Evolutionary conservation across 2,888 invertebrate species (phyloP), one percentile per base, ranked within the genome.

Genomic region (Sinopyrophorus schimmeli): DNA sequence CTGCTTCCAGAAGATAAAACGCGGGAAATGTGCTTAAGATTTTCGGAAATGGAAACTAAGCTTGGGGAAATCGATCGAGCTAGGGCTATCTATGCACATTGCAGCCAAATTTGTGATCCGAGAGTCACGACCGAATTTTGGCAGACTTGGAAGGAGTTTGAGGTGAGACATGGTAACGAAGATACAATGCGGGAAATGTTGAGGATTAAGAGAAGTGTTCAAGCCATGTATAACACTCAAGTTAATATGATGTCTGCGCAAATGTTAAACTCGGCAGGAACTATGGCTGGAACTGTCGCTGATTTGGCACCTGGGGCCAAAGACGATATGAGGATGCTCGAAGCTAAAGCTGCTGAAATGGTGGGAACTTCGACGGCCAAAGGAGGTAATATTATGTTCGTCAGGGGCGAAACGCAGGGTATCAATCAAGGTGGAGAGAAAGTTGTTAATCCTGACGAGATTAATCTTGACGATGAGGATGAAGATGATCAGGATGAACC

Each of bases 81-180:
- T 0, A 77, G 99, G 56, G 96, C 96, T 1, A 90, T 99, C 64
- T 99, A 98, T 71, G 90, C 92, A 0, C 97, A 99, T 73, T 97
- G 97, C 68, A 95, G 97, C 63, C 98, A 99, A 79, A 93, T 98
- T 74, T 98, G 97, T 74, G 99, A 99, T 79, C 99, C 99, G 1
- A 83, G 99, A 69, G 95, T 96, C 5, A 92, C 94, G 3, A 83
- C 84, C 0, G 88, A 91, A 44, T 99, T 99, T 74, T 99, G 99
- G 98, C 91, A 93, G 68, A 91, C 92, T 1, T 99, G 99, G 99
- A 96, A 97, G 72, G 96, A 98, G 66, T 99, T 99, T 77, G 99
- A 99, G 77, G 92, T 98, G 10, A 84, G 92, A 32, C 98, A 99
- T 74, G 99, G 99, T 9, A 99, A 99, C 75, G 98, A 99, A 73